Evolutionary conservation across 2,113 vertebrate species (phyloP).

Genomic region (Hippocampus mohnikei): DNA sequence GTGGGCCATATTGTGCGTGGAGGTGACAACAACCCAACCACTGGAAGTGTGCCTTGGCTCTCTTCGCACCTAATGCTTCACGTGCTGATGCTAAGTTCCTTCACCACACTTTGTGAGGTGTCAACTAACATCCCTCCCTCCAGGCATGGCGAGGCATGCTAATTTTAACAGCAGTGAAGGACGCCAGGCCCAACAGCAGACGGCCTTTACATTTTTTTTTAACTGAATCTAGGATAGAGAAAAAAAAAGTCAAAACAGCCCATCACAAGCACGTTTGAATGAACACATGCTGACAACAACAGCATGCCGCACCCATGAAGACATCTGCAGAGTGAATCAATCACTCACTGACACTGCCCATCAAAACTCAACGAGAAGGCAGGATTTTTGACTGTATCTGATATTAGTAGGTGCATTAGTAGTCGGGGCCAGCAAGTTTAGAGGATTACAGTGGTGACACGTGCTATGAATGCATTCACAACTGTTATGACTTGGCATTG

Average conservation of each 20-base stretch:
- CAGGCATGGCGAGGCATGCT: conserved; percentile 42
- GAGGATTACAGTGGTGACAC: neutral
- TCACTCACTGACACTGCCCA: too few species aligned
- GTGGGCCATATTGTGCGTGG: conserved; percentile 24
- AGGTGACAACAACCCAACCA: conserved; percentile 47
- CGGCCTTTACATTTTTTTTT: conserved; percentile 1
- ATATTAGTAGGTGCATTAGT: neutral
- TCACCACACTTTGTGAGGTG: conserved; percentile 51
- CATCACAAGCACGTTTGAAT: neutral
- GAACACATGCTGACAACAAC: too few species aligned
- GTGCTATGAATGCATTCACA: neutral
- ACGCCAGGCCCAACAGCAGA: conserved; percentile 20
- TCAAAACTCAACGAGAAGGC: neutral
- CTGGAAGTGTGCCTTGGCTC: conserved; percentile 31
- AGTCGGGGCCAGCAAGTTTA: neutral
- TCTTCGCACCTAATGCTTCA: conserved; percentile 33
- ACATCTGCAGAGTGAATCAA: too few species aligned
- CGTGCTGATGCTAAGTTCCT: conserved; percentile 43
- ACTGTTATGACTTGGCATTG: neutral
- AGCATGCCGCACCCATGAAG: too few species aligned
- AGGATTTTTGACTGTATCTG: neutral
- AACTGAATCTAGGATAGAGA: neutral
- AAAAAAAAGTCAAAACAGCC: too few species aligned
- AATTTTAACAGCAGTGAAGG: conserved; percentile 65
- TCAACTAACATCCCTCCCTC: conserved; percentile 49